Evolutionary conservation across 2,888 invertebrate species (phyloP).

Genomic region (Asteroscopus sphinx): DNA sequence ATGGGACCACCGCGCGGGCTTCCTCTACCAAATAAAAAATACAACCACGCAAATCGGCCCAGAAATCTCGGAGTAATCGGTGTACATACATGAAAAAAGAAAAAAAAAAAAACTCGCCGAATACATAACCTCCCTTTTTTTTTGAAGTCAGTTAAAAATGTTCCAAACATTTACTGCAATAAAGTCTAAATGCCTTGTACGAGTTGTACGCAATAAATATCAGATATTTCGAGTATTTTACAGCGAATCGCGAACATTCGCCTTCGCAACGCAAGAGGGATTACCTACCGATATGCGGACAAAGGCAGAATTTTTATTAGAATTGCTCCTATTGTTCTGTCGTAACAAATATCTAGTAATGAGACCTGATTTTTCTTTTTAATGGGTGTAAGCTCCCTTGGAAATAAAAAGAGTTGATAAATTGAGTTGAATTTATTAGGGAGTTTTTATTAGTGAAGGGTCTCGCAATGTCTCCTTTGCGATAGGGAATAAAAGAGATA

Average conservation of each 20-base stretch:
- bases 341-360: slow-evolving; percentile 44
- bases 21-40: too few relatives aligned
- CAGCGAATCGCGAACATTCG: slow-evolving; percentile 27
- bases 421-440: slow-evolving; percentile 33
- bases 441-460: background rate
- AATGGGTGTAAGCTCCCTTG: slow-evolving; percentile 32
- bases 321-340: slow-evolving; percentile 41
- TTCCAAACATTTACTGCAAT: slow-evolving; percentile 5
- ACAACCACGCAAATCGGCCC: too few relatives aligned
- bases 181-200: slow-evolving; percentile 3
- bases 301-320: slow-evolving; percentile 50
- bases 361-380: slow-evolving; percentile 45
- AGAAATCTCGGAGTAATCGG: too few relatives aligned
- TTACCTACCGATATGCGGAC: slow-evolving; percentile 32
- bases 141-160: too few relatives aligned
- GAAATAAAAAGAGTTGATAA: slow-evolving; percentile 32
- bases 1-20: too few relatives aligned
- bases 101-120: too few relatives aligned
- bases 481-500: too few relatives aligned
- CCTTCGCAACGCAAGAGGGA: slow-evolving; percentile 8
- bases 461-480: background rate
- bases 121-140: too few relatives aligned
- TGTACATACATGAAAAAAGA: too few relatives aligned
- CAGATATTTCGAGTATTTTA: slow-evolving; percentile 32
- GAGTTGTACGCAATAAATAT: slow-evolving; percentile 6